These are phyloP conservation scores for Eurois occulta DNA, from an alignment of 2,888 invertebrate species.

Conservation along the genomic window DNA sequence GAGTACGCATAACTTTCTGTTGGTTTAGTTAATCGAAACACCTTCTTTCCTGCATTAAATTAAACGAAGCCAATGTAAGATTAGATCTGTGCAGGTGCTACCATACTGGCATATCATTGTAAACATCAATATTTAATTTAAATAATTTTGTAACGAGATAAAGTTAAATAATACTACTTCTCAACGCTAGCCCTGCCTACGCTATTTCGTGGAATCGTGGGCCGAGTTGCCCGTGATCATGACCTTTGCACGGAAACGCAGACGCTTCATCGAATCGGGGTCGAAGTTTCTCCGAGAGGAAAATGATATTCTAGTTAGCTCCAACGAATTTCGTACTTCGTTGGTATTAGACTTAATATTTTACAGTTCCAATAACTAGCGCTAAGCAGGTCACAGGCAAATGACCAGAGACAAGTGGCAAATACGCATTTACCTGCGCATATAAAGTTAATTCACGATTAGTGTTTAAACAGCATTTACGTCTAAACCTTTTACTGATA, in stretches of 20 bases:
- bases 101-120: too few relatives aligned
- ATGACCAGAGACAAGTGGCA: constrained; percentile 23
- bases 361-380: constrained; percentile 13
- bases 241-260: constrained; percentile 40
- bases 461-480: constrained; percentile 38
- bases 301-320: constrained; percentile 11
- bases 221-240: constrained; percentile 41
- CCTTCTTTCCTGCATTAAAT: not conserved
- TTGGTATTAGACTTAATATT: constrained; percentile 1
- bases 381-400: constrained; percentile 25
- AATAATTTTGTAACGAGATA: not conserved
- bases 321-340: constrained; percentile 2
- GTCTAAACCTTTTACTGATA: constrained; percentile 48
- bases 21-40: not conserved
- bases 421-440: constrained; percentile 9
- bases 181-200: constrained; percentile 13
- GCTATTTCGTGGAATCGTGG: constrained; percentile 8
- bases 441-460: constrained; percentile 34
- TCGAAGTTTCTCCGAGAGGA: constrained; percentile 25
- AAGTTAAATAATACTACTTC: constrained; percentile 9
- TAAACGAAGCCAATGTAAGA: not conserved
- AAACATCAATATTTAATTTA: not conserved
- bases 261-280: constrained; percentile 38
- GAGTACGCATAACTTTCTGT: not conserved
- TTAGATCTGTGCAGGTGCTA: not conserved